Percentiles rank a stretch among this genome's conserved stretches.
Conservation (phyloP, 2,113 vertebrate species). For the Genyomyrus donnyi region DNA sequence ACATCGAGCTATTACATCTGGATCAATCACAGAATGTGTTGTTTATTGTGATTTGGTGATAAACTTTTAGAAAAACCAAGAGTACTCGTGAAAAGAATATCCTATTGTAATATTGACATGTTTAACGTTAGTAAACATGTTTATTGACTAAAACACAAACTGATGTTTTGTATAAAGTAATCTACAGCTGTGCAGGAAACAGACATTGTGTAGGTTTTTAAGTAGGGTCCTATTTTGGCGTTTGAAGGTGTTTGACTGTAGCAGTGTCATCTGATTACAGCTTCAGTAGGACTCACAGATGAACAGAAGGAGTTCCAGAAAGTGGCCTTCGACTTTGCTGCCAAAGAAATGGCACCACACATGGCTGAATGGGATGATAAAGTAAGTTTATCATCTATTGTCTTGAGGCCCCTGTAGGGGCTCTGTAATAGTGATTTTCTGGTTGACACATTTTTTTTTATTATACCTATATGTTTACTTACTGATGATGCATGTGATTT, state of each 20-base stretch:
- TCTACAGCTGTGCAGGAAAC: neutral
- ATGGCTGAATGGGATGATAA: conserved; percentile 95
- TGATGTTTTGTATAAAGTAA: neutral
- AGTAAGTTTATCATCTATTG: conserved; percentile 47
- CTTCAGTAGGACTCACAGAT: conserved; percentile 76
- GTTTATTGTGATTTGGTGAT: neutral
- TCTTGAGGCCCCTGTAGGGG: neutral
- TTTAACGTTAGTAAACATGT: neutral
- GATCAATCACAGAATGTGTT: neutral
- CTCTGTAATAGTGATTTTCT: neutral
- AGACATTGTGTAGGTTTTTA: neutral
- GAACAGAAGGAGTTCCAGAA: conserved; percentile 96
- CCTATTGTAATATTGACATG: neutral
- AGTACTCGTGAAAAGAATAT: neutral
- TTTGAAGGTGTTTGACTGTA: neutral
- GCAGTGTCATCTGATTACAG: conserved; percentile 47
- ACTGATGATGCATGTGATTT: neutral
- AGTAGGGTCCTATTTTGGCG: neutral
- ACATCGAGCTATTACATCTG: neutral
- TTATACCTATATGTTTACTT: neutral
- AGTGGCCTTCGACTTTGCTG: conserved; percentile 88
- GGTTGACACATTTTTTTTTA: neutral
- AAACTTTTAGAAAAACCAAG: neutral
- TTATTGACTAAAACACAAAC: neutral
- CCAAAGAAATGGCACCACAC: conserved; percentile 87